Evolutionary conservation across 30 jellyfish, hydroid and myxozoan genomes (phyloP).

Genomic region (Sanderia malayensis): DNA sequence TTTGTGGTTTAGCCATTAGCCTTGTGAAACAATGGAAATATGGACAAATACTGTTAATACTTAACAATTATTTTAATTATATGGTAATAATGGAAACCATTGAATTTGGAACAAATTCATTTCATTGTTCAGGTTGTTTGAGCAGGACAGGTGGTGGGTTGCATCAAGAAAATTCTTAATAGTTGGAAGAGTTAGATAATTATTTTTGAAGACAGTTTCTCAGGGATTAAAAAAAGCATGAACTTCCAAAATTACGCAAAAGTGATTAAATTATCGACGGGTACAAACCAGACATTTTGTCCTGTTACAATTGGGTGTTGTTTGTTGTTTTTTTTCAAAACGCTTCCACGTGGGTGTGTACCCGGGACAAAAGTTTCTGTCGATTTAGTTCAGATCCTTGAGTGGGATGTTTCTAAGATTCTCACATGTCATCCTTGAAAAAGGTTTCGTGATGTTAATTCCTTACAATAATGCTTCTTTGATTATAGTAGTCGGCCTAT

Average conservation of each 20-base stretch:
- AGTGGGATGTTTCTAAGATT: not conserved
- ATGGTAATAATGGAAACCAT: not conserved
- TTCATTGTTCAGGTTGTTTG: constrained; percentile 1
- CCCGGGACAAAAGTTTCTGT: not conserved
- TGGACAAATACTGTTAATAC: too few relatives aligned
- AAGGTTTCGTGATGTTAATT: constrained; percentile 1
- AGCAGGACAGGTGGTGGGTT: not conserved
- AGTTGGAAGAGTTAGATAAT: not conserved
- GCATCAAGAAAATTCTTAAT: not conserved
- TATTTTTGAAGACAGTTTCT: too few relatives aligned
- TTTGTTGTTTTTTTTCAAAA: not conserved
- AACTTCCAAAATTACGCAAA: too few relatives aligned
- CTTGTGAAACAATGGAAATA: too few relatives aligned
- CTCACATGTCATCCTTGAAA: not conserved
- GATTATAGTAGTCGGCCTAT: too few relatives aligned
- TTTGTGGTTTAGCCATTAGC: too few relatives aligned
- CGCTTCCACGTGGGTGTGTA: constrained; percentile 7
- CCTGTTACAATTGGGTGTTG: not conserved
- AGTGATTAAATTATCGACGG: too few relatives aligned
- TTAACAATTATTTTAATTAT: too few relatives aligned
- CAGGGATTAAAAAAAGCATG: too few relatives aligned
- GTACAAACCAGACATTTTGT: too few relatives aligned
- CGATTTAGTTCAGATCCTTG: too few relatives aligned
- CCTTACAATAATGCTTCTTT: too few relatives aligned
- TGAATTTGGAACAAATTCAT: not conserved